phyloP scores from a whole-genome alignment of 2,888 invertebrate genomes.

The Automeris io region DNA sequence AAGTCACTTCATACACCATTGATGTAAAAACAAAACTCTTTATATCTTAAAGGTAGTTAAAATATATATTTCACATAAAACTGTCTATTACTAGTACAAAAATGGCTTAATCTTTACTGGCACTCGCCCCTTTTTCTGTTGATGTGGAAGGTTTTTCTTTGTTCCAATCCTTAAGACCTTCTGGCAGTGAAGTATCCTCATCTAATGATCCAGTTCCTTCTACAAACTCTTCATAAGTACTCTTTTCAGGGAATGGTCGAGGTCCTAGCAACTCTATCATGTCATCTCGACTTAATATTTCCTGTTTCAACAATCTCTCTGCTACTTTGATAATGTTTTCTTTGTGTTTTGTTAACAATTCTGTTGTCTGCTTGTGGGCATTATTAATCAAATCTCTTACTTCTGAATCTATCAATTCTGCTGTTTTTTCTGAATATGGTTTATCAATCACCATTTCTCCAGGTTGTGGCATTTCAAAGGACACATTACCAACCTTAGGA shows the following conservation, averaged over 20 bases:
- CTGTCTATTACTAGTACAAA: constrained; percentile 40
- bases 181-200: constrained; percentile 95
- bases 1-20: constrained; percentile 28
- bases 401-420: constrained; percentile 96
- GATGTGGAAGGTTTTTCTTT: constrained; percentile 72
- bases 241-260: constrained; percentile 98
- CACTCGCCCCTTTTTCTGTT: constrained; percentile 26
- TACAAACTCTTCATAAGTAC: constrained; percentile 99
- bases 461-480: constrained; percentile 95
- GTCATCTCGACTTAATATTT: constrained; percentile 96
- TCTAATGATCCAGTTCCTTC: constrained; percentile 98
- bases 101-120: constrained; percentile 51
- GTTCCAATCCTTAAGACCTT: constrained; percentile 98
- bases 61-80: constrained; percentile 61
- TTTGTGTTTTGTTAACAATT: constrained; percentile 87
- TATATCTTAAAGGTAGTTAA: constrained; percentile 58
- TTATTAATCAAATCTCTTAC: constrained; percentile 75
- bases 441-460: constrained; percentile 96
- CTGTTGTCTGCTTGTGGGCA: constrained; percentile 89
- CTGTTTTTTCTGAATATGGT: constrained; percentile 98
- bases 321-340: constrained; percentile 92
- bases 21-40: constrained; percentile 44
- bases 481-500: constrained; percentile 96
- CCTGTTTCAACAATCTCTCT: constrained; percentile 92
- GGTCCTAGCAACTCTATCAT: constrained; percentile 97